Conservation (phyloP, 2,888 invertebrate species). For the Aleiodes testaceus region DNA sequence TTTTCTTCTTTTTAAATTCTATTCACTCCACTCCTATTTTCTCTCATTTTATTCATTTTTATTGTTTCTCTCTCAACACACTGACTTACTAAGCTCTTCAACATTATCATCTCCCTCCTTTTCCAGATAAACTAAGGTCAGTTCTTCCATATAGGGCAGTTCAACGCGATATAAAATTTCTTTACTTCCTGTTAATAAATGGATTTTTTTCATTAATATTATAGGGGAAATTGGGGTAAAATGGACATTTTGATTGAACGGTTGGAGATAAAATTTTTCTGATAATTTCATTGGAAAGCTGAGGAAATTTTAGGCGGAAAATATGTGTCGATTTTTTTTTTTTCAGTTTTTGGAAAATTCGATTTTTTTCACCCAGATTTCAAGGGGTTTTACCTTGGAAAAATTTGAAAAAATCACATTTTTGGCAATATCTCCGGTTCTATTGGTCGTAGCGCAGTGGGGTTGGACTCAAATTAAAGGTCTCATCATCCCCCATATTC, state of each 20-base stretch:
- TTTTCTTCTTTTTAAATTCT: no score
- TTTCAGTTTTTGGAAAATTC: no score
- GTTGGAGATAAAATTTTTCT: not conserved
- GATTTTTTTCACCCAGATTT: no score
- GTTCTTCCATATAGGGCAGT: conserved; percentile 95
- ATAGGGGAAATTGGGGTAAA: conserved; percentile 39
- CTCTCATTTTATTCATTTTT: conserved; percentile 7
- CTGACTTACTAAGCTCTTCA: conserved; percentile 70
- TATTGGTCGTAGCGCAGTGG: no score
- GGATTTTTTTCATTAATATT: not conserved
- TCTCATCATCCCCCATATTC: no score
- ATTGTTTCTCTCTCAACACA: conserved; percentile 44
- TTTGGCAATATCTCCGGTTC: no score
- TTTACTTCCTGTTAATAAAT: conserved; percentile 73
- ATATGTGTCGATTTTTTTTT: no score
- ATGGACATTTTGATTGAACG: not conserved
- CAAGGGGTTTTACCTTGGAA: no score
- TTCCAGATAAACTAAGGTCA: conserved; percentile 95
- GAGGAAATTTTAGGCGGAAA: no score
- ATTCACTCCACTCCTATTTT: conserved; percentile 4
- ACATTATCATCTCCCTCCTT: conserved; percentile 80
- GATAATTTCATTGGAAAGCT: not conserved
- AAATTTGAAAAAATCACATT: no score
- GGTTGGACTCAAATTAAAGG: no score
- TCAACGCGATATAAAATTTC: conserved; percentile 95